Evolutionary conservation across 2,113 vertebrate genomes (phyloP).

Genomic region (Chloropsis cyanopogon): DNA sequence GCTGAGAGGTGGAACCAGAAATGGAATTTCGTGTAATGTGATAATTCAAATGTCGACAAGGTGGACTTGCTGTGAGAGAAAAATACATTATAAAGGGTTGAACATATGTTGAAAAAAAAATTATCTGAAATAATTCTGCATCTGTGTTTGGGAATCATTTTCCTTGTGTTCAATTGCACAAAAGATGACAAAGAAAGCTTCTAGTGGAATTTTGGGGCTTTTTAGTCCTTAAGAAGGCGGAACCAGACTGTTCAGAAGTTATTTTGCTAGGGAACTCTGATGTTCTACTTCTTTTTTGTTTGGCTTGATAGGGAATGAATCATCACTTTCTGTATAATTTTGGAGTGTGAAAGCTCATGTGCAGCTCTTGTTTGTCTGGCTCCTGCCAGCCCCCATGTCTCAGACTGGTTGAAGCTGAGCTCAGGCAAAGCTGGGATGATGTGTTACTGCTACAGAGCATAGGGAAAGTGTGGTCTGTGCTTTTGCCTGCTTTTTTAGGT

Average conservation of each 20-base stretch:
- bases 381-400: neutral
- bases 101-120: neutral
- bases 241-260: neutral
- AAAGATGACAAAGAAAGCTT: neutral
- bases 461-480: neutral
- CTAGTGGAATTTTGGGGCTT: neutral
- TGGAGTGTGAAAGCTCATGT: neutral
- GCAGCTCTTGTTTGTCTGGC: conserved; percentile 15
- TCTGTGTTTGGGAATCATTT: neutral
- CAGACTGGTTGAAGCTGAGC: neutral
- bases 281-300: neutral
- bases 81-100: neutral
- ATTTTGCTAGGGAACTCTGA: neutral
- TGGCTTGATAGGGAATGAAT: neutral
- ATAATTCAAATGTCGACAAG: neutral
- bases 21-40: neutral
- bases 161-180: neutral
- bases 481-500: neutral
- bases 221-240: neutral
- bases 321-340: neutral
- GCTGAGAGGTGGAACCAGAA: neutral
- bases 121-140: neutral
- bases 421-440: neutral
- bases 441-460: neutral
- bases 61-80: neutral